A percentile compares a stretch with the other conserved stretches of the same genome.
These are phyloP conservation scores for Clarias batrachus DNA, from an alignment of 2,113 vertebrate species.

Conservation along the genomic window DNA sequence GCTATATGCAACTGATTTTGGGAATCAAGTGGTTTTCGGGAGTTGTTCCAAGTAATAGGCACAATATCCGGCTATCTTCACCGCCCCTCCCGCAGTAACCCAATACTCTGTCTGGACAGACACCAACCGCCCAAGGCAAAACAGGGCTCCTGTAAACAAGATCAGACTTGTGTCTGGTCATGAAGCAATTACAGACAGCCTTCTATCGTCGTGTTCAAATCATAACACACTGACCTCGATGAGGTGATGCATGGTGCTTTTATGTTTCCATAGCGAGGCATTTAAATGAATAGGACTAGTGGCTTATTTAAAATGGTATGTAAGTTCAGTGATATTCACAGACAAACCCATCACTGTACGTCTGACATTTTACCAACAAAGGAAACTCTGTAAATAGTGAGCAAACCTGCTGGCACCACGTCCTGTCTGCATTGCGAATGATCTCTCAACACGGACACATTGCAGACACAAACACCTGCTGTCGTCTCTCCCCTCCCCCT, in stretches of 20 bases:
- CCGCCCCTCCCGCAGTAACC: conserved; percentile 23
- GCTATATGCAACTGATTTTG: conserved; percentile 59
- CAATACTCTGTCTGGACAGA: conserved; percentile 27
- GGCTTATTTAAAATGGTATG: background rate
- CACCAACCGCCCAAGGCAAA: conserved; percentile 19
- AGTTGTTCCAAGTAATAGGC: conserved; percentile 11
- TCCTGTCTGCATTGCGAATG: conserved; percentile 3
- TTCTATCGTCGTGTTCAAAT: conserved; percentile 27
- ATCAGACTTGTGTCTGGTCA: conserved; percentile 31
- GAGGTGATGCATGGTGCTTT: conserved; percentile 1
- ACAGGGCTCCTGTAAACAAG: conserved; percentile 25
- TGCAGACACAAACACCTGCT: conserved; percentile 35
- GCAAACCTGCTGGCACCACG: conserved; percentile 13
- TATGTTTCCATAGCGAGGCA: background rate
- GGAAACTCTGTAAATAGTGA: conserved; percentile 7
- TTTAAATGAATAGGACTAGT: background rate
- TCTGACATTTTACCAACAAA: conserved; percentile 19
- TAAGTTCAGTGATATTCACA: background rate
- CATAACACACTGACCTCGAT: conserved; percentile 12
- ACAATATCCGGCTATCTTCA: background rate
- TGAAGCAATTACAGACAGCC: conserved; percentile 17
- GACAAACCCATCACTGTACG: conserved; percentile 12
- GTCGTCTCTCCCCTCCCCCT: conserved; percentile 13
- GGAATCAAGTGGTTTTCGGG: conserved; percentile 4
- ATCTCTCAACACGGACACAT: conserved; percentile 20